These are phyloP conservation scores for Rhamnusium bicolor DNA, from an alignment of 2,888 invertebrate genomes.

Conservation along the genomic window DNA sequence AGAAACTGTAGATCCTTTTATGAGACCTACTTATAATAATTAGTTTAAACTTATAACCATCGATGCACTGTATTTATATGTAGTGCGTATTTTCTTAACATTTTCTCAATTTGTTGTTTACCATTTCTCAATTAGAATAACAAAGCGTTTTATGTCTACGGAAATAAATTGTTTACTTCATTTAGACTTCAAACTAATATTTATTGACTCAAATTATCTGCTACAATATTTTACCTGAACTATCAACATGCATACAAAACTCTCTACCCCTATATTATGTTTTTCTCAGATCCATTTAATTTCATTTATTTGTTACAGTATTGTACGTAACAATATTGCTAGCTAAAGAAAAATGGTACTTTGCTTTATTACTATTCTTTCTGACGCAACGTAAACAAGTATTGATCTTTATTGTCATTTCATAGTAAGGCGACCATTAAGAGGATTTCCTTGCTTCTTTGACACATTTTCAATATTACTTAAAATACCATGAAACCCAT, in stretches of 20 bases:
- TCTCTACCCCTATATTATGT: neutral
- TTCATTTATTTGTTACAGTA: neutral
- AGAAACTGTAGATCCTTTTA: too few species aligned
- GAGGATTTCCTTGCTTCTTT: constrained; percentile 25
- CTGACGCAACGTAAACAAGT: constrained; percentile 33
- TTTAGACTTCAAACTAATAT: neutral
- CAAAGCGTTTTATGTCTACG: neutral
- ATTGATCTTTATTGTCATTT: constrained; percentile 39
- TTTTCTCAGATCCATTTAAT: neutral
- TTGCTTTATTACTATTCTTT: constrained; percentile 34
- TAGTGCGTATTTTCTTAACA: too few species aligned
- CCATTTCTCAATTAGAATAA: neutral
- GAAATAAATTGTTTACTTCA: neutral
- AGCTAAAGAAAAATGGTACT: constrained; percentile 35
- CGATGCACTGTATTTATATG: too few species aligned
- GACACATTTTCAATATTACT: constrained; percentile 24
- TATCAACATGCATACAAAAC: neutral
- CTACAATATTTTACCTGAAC: neutral
- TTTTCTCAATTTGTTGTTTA: too few species aligned
- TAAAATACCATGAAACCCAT: constrained; percentile 16
- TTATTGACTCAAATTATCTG: neutral
- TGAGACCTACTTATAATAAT: too few species aligned
- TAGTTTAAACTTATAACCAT: too few species aligned
- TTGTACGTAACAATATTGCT: constrained; percentile 24
- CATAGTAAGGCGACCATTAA: constrained; percentile 26